Base-by-base conservation (phyloP, 2,888 invertebrate species). In the Gandaritis pyraliata region DNA sequence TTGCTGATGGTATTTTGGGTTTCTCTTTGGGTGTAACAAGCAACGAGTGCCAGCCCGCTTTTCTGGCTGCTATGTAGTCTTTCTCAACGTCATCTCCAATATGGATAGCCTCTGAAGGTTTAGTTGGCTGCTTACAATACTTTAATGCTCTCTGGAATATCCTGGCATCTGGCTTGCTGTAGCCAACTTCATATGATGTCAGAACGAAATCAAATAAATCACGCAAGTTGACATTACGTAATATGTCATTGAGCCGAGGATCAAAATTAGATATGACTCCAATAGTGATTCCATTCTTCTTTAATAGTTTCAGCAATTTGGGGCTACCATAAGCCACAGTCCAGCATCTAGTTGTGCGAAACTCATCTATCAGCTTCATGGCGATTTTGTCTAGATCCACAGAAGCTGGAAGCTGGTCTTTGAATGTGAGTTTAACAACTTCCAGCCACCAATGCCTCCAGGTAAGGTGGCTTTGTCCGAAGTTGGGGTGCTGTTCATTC, bases 261-360 rank as follows among this genome's bases (percentile, higher is more conserved):
- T 98, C 98, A 87, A 96, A 97, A 86, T 98, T 98, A 6, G 98
- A 97, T 70, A 98, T 95, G 0, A 97, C 94, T 2, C 97, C 98
- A 46, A 97, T 71, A 6, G 81, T 73, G 12, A 94, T 74, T 23
- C 85, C 83, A 56, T 83, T 86, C 11, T 81, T 79, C 64, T 85
- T 88, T 7, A 97, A 82, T 64, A 93, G 92, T 23, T 94, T 85
- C 1, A 97, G 87, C n/a, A 97, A 85, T 58, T 94, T 94, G 10
- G 93, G 78, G 18, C 94, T 93, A 13, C 96, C 96, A 48, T 94
- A 92, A 69, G 94, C 93, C 10, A 78, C 62, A 74, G 94, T 91
- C 97, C 98, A 98, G 76, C 95, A 96, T 58, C 93, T 93, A 0
- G 93, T 86, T 0, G 96, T 95, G 76, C 94, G 94, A 77, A 95